These are phyloP conservation scores for Anomalospiza imberbis DNA, from an alignment of 2,797 vertebrate species.

Conservation along the genomic window DNA sequence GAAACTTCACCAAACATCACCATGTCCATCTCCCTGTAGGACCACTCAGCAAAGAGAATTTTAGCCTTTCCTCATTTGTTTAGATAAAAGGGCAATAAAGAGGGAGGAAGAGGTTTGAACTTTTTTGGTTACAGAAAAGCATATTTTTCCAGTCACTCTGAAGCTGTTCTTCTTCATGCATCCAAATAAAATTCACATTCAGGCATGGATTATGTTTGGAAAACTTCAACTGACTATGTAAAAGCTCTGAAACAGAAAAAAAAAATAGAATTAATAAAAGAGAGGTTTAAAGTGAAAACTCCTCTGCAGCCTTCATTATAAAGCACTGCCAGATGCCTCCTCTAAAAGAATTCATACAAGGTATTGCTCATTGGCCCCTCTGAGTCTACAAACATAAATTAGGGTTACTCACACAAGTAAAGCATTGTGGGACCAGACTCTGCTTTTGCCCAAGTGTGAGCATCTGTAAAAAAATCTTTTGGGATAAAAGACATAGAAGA, in stretches of 20 bases:
- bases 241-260: constrained; percentile 9
- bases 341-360: constrained; percentile 30
- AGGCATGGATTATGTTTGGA: neutral
- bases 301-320: constrained; percentile 17
- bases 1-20: neutral
- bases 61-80: neutral
- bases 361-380: constrained; percentile 14
- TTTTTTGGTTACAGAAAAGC: neutral
- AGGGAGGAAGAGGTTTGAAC: neutral
- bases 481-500: constrained; percentile 71
- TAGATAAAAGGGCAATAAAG: neutral
- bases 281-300: constrained; percentile 22
- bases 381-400: constrained; percentile 16
- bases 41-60: neutral
- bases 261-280: constrained; percentile 22
- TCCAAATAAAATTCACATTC: constrained; percentile 36
- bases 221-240: constrained; percentile 2
- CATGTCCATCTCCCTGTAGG: rapidly evolving
- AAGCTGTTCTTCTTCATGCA: constrained; percentile 6
- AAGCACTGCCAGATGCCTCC: constrained; percentile 51
- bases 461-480: constrained; percentile 58
- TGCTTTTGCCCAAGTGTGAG: constrained; percentile 31
- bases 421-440: constrained; percentile 4
- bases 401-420: constrained; percentile 13
- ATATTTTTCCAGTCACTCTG: neutral